Percentiles rank a stretch among this genome's conserved stretches.
Evolutionary conservation across 1,140 invertebrate genomes (phyloP).

Genomic region (Dryas iulia): DNA sequence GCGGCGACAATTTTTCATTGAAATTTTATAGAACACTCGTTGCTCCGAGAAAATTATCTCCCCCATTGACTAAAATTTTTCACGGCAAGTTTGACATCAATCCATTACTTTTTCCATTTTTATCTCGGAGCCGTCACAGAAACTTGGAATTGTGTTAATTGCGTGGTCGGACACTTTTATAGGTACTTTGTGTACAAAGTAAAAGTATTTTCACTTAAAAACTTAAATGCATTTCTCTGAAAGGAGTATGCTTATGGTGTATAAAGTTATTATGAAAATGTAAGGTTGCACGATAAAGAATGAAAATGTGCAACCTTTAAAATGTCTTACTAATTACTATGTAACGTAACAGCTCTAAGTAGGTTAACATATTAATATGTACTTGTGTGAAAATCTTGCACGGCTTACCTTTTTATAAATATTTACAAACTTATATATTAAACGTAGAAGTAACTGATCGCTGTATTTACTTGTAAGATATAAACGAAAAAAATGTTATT

Average conservation of each 20-base stretch:
- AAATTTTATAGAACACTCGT: slow-evolving; percentile 74
- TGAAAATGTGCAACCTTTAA: not conserved
- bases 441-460: too few relatives aligned
- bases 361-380: not conserved
- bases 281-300: not conserved
- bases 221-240: not conserved
- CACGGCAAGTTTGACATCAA: slow-evolving; percentile 77
- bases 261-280: slow-evolving; percentile 1
- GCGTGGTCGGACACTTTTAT: slow-evolving; percentile 61
- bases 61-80: slow-evolving; percentile 78
- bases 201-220: slow-evolving; percentile 34
- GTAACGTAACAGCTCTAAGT: not conserved
- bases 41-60: slow-evolving; percentile 71
- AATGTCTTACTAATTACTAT: too few relatives aligned
- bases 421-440: too few relatives aligned
- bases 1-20: slow-evolving; percentile 70
- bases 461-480: too few relatives aligned
- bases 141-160: slow-evolving; percentile 73
- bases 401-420: too few relatives aligned
- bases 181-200: slow-evolving; percentile 44
- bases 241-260: not conserved
- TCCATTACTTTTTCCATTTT: slow-evolving; percentile 74
- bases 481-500: too few relatives aligned
- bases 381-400: too few relatives aligned
- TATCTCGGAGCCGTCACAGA: slow-evolving; percentile 63